Conservation (phyloP, 2,113 vertebrate species). For the Helogale parvula region DNA sequence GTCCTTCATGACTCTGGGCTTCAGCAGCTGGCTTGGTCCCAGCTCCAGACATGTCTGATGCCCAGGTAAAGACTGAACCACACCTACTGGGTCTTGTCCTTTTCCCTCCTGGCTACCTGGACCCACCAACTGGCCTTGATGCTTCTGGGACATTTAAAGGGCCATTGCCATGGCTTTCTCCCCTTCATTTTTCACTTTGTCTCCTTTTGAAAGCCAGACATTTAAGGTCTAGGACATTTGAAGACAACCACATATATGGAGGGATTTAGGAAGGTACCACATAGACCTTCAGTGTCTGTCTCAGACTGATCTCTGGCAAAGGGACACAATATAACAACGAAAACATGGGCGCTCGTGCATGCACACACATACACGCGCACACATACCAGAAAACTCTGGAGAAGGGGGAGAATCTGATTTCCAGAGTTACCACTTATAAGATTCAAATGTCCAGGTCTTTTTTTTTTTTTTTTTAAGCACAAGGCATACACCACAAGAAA, state of each 20-base stretch:
- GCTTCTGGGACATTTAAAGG: not conserved
- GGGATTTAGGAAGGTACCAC: not conserved
- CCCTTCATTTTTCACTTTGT: not conserved
- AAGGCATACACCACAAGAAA: not conserved
- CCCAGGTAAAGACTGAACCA: not conserved
- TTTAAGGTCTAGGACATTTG: not conserved
- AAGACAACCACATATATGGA: not conserved
- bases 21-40: not conserved
- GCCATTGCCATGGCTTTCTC: not conserved
- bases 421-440: not conserved
- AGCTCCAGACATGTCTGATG: not conserved
- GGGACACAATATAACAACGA: not conserved
- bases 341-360: rapidly evolving
- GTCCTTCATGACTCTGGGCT: not conserved
- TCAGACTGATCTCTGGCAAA: not conserved
- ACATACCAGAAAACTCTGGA: not conserved
- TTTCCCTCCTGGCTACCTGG: not conserved
- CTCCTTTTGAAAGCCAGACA: not conserved
- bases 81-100: not conserved
- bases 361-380: not conserved
- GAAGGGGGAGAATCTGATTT: not conserved
- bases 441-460: not conserved
- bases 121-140: not conserved
- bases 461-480: too few relatives aligned
- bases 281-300: not conserved